These are phyloP conservation scores for Dromiciops gliroides DNA, from an alignment of 2,113 vertebrate species.

Conservation along the genomic window DNA sequence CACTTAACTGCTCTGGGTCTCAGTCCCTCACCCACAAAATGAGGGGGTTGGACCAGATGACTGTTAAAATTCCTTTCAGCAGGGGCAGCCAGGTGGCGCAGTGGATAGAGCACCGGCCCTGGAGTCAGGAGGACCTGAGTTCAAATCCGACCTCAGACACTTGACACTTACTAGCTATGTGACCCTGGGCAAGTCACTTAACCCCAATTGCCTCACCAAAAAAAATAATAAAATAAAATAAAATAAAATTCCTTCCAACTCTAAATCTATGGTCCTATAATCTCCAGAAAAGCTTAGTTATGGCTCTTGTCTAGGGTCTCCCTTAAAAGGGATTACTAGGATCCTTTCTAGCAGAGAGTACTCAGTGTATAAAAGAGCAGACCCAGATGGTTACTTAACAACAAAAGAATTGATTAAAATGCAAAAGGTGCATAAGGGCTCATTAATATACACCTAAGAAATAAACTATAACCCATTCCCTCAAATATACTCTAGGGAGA, in stretches of 20 bases:
- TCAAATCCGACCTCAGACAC: too few relatives aligned
- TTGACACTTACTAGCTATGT: too few relatives aligned
- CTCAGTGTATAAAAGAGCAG: not conserved
- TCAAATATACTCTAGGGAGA: not conserved
- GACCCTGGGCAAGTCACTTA: too few relatives aligned
- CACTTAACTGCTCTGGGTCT: not conserved
- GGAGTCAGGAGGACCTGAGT: too few relatives aligned
- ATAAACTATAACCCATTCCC: not conserved
- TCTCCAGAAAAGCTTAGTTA: not conserved
- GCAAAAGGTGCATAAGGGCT: not conserved
- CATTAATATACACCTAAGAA: not conserved
- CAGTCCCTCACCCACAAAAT: not conserved
- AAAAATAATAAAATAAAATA: too few relatives aligned
- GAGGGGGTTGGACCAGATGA: not conserved
- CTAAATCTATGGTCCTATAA: not conserved
- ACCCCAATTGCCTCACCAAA: too few relatives aligned
- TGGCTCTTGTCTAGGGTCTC: not conserved
- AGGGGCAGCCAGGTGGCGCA: too few relatives aligned
- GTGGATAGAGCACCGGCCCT: too few relatives aligned
- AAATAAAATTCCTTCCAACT: not conserved
- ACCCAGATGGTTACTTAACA: not conserved
- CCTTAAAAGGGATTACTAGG: not conserved
- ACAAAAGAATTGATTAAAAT: not conserved
- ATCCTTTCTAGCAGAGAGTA: not conserved
- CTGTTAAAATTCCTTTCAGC: too few relatives aligned